Conservation (phyloP, 2,888 invertebrate species). For the Junonia oenone region DNA sequence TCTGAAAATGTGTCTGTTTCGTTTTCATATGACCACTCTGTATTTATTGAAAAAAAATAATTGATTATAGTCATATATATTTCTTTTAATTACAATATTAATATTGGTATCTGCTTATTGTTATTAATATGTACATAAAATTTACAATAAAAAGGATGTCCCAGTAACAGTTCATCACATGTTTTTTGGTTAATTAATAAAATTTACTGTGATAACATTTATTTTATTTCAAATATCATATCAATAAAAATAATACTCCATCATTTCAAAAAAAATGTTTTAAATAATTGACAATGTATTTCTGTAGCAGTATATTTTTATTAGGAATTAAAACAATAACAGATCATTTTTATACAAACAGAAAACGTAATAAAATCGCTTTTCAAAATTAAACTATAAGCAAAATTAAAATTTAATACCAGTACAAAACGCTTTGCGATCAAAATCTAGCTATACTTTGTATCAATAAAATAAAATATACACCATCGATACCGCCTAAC, state of each 20-base stretch:
- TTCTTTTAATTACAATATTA: not conserved
- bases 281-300: slow-evolving; percentile 19
- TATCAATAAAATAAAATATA: slow-evolving; percentile 69
- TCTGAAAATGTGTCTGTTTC: too few species aligned
- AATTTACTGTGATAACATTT: not conserved
- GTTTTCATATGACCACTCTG: too few species aligned
- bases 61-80: not conserved
- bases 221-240: not conserved
- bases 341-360: slow-evolving; percentile 6
- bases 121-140: slow-evolving; percentile 5
- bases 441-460: slow-evolving; percentile 64
- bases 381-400: slow-evolving; percentile 45
- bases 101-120: not conserved
- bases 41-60: too few species aligned
- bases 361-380: slow-evolving; percentile 24
- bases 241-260: slow-evolving; percentile 1
- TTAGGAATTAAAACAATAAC: not conserved
- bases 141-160: slow-evolving; percentile 6
- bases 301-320: slow-evolving; percentile 1
- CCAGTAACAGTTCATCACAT: not conserved
- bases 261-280: slow-evolving; percentile 7
- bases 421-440: slow-evolving; percentile 75
- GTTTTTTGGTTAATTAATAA: not conserved
- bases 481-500: slow-evolving; percentile 67
- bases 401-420: slow-evolving; percentile 47